Evolutionary conservation across 2,888 invertebrate species (phyloP).

Genomic region (Rosalia funebris): DNA sequence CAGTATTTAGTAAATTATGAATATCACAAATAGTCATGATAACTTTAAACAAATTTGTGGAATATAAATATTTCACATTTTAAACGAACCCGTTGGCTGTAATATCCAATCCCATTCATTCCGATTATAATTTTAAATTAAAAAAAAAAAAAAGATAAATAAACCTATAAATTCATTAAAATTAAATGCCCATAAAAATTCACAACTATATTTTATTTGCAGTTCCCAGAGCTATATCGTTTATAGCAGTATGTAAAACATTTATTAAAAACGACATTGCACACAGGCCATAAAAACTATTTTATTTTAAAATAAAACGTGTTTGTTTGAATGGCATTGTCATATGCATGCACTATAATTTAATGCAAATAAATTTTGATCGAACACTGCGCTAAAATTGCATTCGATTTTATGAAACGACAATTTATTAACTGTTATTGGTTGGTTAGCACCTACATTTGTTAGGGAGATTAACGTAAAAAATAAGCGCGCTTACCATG

Average conservation of each 20-base stretch:
- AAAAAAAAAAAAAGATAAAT: conserved; percentile 12
- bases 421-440: conserved; percentile 21
- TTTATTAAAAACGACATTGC: conserved; percentile 46
- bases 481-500: too few relatives aligned
- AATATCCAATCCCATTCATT: background rate
- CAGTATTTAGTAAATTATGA: too few relatives aligned
- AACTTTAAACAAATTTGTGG: too few relatives aligned
- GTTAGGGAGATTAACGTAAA: background rate
- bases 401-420: conserved; percentile 23
- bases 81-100: too few relatives aligned
- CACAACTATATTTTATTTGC: conserved; percentile 30
- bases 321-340: conserved; percentile 42
- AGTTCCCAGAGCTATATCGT: conserved; percentile 26
- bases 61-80: too few relatives aligned
- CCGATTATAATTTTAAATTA: conserved; percentile 15
- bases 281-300: conserved; percentile 44
- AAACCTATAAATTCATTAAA: conserved; percentile 23
- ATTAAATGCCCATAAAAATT: conserved; percentile 28
- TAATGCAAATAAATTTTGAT: conserved; percentile 48
- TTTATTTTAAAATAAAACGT: conserved; percentile 47
- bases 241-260: conserved; percentile 41
- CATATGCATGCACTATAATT: conserved; percentile 46
- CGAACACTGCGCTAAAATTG: conserved; percentile 34
- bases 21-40: too few relatives aligned
- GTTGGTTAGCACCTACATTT: conserved; percentile 13